Base-by-base conservation (phyloP, 2,888 invertebrate species). In the Zhuqinia jingwanae region DNA sequence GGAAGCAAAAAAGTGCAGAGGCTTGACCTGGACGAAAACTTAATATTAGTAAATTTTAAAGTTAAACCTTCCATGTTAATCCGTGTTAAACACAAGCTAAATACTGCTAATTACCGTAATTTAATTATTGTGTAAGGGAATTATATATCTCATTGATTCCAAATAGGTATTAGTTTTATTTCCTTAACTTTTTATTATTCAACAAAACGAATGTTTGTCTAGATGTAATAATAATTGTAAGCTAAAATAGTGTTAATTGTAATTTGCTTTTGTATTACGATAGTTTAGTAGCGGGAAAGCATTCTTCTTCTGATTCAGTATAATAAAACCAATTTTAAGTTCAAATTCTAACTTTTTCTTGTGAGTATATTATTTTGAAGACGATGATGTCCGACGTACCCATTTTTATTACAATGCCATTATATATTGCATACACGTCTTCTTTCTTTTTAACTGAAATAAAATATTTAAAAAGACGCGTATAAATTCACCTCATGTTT, bases 111-210 rank as follows among this genome's bases (percentile, higher is more conserved):
- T n/a, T n/a, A n/a, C n/a, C n/a, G n/a, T n/a, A n/a, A n/a, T n/a
- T n/a, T n/a, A n/a, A n/a, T 77, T 58, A 60, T 42, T 58, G 45
- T n/a, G 42, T 10, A 36, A 20, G 22, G 22, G 11, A 65, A 17
- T 42, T 65, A 3, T 65, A 17, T 17, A 42, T 65, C 25, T 20
- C n/a, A n/a, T 30, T 50, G 27, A 53, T 53, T 75, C 30, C 53
- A 27, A 27, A 17, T 53, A 75, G 53, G 27, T 75, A 27, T 53
- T 75, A 75, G 53, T 75, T 75, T 75, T 75, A 75, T 75, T 75
- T 75, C 75, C 30, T 15, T 27, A 75, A 53, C 75, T 30, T 53
- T 75, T 75, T 75, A 75, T 45, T 47, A 36, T 47, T 47, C 50
- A 36, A 36, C 36, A 6, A 36, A 3, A 8, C 36, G 3, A 36